A percentile compares a stretch with the other conserved stretches of the same genome.
phyloP scores from a whole-genome alignment of 23 tunicate species.

The Styela plicata region DNA sequence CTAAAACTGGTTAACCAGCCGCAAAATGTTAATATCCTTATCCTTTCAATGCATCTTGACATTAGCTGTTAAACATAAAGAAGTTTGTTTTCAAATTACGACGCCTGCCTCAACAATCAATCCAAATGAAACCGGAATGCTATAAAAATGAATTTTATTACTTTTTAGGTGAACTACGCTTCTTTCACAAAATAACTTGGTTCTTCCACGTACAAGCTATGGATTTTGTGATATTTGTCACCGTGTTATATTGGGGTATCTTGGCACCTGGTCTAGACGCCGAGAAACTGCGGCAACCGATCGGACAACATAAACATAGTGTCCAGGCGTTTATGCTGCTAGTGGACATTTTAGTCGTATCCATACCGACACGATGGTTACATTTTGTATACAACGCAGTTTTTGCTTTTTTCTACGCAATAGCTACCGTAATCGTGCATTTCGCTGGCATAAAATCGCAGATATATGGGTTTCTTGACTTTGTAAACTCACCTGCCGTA shows the following conservation, averaged over 20 bases:
- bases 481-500: background rate
- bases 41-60: too few species aligned
- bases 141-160: too few species aligned
- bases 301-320: slow-evolving; percentile 18
- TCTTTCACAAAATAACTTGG: slow-evolving; percentile 12
- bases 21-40: too few species aligned
- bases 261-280: background rate
- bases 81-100: too few species aligned
- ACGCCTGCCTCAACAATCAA: too few species aligned
- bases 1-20: too few species aligned
- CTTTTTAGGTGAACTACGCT: background rate
- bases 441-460: slow-evolving; percentile 15
- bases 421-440: slow-evolving; percentile 10
- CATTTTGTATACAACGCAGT: slow-evolving; percentile 4
- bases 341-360: slow-evolving; percentile 6
- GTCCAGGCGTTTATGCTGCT: slow-evolving; percentile 11
- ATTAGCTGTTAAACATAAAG: too few species aligned
- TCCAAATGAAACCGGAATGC: too few species aligned
- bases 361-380: slow-evolving; percentile 21
- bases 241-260: background rate
- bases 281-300: background rate
- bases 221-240: background rate
- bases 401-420: slow-evolving; percentile 4
- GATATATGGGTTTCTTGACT: slow-evolving; percentile 17
- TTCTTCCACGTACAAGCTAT: slow-evolving; percentile 18